phyloP scores from a whole-genome alignment of 2,888 invertebrate species.

The Phanerotoma sp. region DNA sequence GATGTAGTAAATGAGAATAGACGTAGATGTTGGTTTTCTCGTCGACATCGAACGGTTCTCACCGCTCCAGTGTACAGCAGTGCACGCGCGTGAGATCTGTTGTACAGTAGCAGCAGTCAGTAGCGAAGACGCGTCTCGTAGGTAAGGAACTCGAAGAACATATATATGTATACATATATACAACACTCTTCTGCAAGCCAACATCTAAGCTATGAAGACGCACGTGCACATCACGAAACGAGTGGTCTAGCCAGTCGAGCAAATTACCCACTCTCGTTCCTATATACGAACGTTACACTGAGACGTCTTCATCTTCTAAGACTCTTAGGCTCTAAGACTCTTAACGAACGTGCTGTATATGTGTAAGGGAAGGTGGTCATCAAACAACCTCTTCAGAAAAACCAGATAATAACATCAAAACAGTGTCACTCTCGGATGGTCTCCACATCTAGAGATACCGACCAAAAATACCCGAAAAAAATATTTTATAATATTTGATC shows the following conservation, averaged over 20 bases:
- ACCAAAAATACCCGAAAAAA: too few relatives aligned
- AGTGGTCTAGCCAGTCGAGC: slow-evolving; percentile 54
- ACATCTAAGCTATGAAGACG: slow-evolving; percentile 13
- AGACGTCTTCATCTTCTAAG: slow-evolving; percentile 26
- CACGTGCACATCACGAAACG: slow-evolving; percentile 44
- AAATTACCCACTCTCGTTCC: slow-evolving; percentile 48
- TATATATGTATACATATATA: slow-evolving; percentile 10
- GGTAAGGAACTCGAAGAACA: not conserved
- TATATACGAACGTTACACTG: slow-evolving; percentile 15
- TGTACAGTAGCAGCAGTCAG: slow-evolving; percentile 5
- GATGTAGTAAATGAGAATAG: not conserved
- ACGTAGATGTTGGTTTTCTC: not conserved
- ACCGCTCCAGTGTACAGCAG: too few relatives aligned
- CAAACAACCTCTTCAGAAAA: too few relatives aligned
- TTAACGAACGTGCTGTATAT: too few relatives aligned
- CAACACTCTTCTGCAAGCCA: not conserved
- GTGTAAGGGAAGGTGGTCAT: too few relatives aligned
- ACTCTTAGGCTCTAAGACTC: slow-evolving; percentile 2
- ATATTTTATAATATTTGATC: too few relatives aligned
- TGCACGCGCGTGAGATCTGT: not conserved
- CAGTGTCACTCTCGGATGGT: too few relatives aligned
- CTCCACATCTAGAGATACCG: too few relatives aligned
- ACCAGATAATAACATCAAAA: too few relatives aligned
- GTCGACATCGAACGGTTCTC: not conserved
- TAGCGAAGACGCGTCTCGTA: slow-evolving; percentile 1